phyloP scores from a whole-genome alignment of 2,113 vertebrate species.

The Galemys pyrenaicus region DNA sequence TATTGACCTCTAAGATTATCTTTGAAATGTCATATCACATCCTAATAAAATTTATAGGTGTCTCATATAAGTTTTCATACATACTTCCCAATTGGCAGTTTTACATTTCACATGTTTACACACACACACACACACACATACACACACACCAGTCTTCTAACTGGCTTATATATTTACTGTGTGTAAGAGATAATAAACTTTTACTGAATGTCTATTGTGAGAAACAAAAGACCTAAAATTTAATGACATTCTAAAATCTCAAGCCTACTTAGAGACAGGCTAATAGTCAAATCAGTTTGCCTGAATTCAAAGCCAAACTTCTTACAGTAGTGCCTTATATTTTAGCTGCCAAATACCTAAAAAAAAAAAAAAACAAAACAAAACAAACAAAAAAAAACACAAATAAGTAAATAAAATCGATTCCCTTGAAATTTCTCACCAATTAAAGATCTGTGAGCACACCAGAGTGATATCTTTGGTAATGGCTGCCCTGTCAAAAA shows the following conservation, averaged over 20 bases:
- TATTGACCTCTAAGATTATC: neutral
- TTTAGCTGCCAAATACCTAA: conserved; percentile 14
- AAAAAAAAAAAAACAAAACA: too few relatives aligned
- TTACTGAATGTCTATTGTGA: neutral
- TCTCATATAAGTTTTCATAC: neutral
- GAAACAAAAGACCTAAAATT: neutral
- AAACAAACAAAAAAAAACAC: too few relatives aligned
- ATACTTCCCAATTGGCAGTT: neutral
- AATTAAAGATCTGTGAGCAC: too few relatives aligned
- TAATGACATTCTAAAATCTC: conserved; percentile 30
- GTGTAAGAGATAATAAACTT: neutral
- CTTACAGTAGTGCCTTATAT: neutral
- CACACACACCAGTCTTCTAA: neutral
- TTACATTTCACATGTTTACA: neutral
- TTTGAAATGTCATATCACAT: conserved; percentile 17
- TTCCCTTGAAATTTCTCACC: too few relatives aligned
- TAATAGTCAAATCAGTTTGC: neutral
- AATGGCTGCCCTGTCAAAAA: too few relatives aligned
- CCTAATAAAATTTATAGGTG: neutral
- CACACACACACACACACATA: neutral
- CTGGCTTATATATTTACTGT: neutral
- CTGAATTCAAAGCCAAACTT: conserved; percentile 22
- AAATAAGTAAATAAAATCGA: neutral
- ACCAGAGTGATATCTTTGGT: too few relatives aligned
- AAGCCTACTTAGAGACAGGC: neutral